Base-by-base conservation (phyloP, 2,888 invertebrate species). In the Caenorhabditis wallacei region DNA sequence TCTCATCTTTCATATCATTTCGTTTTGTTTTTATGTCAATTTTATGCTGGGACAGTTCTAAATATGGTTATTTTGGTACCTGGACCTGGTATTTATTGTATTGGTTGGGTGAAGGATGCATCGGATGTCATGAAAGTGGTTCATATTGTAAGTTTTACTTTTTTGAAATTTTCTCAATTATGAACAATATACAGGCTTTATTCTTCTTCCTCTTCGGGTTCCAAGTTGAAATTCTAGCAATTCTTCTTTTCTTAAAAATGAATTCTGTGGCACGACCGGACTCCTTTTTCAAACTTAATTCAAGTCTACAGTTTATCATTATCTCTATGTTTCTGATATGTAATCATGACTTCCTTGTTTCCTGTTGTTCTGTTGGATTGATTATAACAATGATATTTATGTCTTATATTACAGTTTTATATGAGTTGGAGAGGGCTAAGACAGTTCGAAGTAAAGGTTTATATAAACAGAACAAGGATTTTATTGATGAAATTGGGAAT, bases 61-160 rank as follows among this genome's bases (percentile, higher is more conserved):
- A 70, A 70, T 43, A 7, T 30, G 20, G 70, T 70, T 0, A 30
- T 59, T 2, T 16, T 71, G 18, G 30, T 71, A 4, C 71, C 70
- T 2, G 43, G 40, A 7, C 61, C 71, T 10, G 59, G 59, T 5
- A 37, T 61, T 2, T 70, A 70, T 24, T 57, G 48, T 48, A 70
- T 70, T 18, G 70, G 70, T 0, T 70, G 70, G 70, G 18, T 70
- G 16, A 30, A 43, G 11, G 16, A 70, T 48, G 70, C 30, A 20
- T 22, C 57, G 0, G 70, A 59, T 51, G n/a, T 22, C 8, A 37
- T 70, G 56, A 57, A 57, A 57, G 48, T 51, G 13, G n/a, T 35
- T 16, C 40, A 37, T 43, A 22, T 69, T 4, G 68, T 69, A 13
- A 43, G 43, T 30, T 30, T 30, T 30, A 30, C n/a, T n/a, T n/a